These are phyloP conservation scores for Pseudomyrmex concolor DNA, from an alignment of 1,140 invertebrate genomes.

Conservation along the genomic window DNA sequence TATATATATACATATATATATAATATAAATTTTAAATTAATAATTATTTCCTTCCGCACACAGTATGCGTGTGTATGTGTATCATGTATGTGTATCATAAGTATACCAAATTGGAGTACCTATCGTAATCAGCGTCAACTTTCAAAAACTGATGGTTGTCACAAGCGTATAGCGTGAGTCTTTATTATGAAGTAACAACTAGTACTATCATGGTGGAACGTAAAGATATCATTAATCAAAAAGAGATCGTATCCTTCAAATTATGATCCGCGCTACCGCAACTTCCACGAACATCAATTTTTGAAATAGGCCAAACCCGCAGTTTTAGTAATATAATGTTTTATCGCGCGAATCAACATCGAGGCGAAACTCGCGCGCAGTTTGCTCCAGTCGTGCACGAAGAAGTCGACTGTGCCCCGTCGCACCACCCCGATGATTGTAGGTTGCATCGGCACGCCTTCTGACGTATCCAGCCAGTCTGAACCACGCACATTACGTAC, in stretches of 20 bases:
- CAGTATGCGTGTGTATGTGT: not conserved
- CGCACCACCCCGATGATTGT: constrained; percentile 84
- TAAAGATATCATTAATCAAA: constrained; percentile 49
- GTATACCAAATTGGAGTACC: not conserved
- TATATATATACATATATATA: not conserved
- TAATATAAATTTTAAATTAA: constrained; percentile 46
- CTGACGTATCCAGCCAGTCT: constrained; percentile 66
- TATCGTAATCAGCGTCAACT: not conserved
- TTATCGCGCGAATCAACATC: constrained; percentile 43
- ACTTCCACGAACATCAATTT: constrained; percentile 44
- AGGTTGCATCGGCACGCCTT: constrained; percentile 84
- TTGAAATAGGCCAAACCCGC: constrained; percentile 17
- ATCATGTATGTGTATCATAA: too few species aligned
- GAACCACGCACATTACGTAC: constrained; percentile 51
- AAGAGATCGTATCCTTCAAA: constrained; percentile 38
- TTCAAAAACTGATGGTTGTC: constrained; percentile 16
- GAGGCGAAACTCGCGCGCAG: constrained; percentile 37
- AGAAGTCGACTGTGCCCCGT: constrained; percentile 68
- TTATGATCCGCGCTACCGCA: constrained; percentile 37
- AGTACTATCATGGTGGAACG: constrained; percentile 1
- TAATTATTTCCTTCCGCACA: not conserved
- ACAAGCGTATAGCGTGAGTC: not conserved
- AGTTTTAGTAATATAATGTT: constrained; percentile 53
- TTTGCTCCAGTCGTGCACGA: constrained; percentile 51
- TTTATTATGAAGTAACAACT: constrained; percentile 43